Conservation (phyloP, 2,888 invertebrate species). For the Cephus spinipes region DNA sequence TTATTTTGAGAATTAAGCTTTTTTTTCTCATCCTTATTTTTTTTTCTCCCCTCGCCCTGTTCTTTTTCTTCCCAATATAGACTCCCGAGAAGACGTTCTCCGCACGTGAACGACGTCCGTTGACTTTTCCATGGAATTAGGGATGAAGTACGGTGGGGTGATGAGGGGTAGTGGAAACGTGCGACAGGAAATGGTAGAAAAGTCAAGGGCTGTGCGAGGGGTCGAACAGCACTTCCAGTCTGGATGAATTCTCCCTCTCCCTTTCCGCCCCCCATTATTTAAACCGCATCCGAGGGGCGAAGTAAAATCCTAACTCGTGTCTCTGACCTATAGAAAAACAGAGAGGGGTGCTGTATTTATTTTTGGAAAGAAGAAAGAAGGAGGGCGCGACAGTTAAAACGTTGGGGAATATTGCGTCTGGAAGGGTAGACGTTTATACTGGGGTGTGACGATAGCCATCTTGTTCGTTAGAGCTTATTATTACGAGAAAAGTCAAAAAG, state of each 20-base stretch:
- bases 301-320: conserved; percentile 14
- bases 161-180: conserved; percentile 26
- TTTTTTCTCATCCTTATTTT: too few species aligned
- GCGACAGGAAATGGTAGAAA: conserved; percentile 36
- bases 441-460: background rate
- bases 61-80: background rate
- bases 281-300: conserved; percentile 10
- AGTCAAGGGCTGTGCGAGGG: background rate
- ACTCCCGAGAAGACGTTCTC: conserved; percentile 5
- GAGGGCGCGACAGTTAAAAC: background rate
- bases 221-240: conserved; percentile 16
- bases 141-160: too few species aligned
- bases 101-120: conserved; percentile 34
- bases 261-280: conserved; percentile 14
- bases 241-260: background rate
- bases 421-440: too few species aligned
- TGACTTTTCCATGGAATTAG: conserved; percentile 14
- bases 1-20: too few species aligned
- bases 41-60: background rate
- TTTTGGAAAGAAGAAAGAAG: background rate
- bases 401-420: too few species aligned
- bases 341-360: conserved; percentile 7
- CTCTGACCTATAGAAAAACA: background rate
- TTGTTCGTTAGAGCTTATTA: conserved; percentile 2
- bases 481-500: background rate